Conservation (phyloP, 2,888 invertebrate species). For the Orthosia cruda region DNA sequence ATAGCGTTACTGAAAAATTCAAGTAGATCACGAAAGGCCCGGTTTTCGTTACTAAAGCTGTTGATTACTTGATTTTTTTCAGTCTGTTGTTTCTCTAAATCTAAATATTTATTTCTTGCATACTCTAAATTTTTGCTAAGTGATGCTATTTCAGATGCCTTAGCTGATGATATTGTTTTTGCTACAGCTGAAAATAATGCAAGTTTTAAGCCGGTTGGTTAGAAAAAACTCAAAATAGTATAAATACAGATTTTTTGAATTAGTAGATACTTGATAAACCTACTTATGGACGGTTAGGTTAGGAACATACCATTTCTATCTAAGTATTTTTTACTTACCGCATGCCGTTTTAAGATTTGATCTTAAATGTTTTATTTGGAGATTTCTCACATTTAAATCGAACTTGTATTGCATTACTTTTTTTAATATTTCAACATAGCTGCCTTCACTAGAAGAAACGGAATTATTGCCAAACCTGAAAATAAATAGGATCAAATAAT, state of each 20-base stretch:
- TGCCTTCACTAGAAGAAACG: constrained; percentile 29
- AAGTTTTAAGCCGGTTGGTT: background rate
- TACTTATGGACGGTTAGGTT: background rate
- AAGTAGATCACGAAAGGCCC: constrained; percentile 71
- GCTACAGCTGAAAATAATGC: constrained; percentile 75
- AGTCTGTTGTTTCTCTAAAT: constrained; percentile 70
- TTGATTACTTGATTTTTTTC: constrained; percentile 67
- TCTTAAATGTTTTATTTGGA: constrained; percentile 74
- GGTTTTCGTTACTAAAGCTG: constrained; percentile 72
- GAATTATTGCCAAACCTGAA: constrained; percentile 69
- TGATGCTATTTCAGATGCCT: constrained; percentile 73
- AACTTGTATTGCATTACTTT: constrained; percentile 72
- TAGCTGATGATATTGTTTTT: constrained; percentile 76
- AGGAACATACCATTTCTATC: background rate
- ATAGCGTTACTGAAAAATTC: constrained; percentile 74
- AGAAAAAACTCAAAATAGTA: background rate
- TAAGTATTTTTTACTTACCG: constrained; percentile 72
- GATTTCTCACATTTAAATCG: constrained; percentile 72
- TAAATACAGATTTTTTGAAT: background rate
- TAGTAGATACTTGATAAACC: background rate
- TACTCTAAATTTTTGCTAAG: constrained; percentile 71
- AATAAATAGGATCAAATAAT: background rate
- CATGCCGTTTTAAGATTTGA: constrained; percentile 77
- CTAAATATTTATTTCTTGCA: constrained; percentile 72
- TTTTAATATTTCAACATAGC: constrained; percentile 60